Evolutionary conservation across 2,797 vertebrate species (phyloP).

Genomic region (Urocyon cinereoargenteus): DNA sequence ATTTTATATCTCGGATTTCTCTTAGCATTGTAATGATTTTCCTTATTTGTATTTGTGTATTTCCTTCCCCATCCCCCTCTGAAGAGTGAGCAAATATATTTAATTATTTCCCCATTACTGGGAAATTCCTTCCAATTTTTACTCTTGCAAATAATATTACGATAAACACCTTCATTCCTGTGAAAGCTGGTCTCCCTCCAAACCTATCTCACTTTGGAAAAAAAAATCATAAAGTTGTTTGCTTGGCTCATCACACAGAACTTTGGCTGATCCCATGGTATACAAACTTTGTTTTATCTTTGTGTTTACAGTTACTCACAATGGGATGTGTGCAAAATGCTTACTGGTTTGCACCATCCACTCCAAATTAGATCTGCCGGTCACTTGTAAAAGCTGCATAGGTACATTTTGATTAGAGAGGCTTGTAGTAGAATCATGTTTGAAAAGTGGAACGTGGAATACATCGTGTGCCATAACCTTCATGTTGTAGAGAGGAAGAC

Average conservation of each 20-base stretch:
- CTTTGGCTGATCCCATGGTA: not conserved
- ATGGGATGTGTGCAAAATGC: conserved; percentile 28
- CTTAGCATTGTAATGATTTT: not conserved
- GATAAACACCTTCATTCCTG: conserved; percentile 27
- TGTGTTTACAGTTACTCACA: not conserved
- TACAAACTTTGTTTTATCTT: not conserved
- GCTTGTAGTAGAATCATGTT: not conserved
- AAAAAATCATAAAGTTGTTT: not conserved
- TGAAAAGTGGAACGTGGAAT: not conserved
- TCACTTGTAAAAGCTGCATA: not conserved
- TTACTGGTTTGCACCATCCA: not conserved
- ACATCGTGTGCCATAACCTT: not conserved
- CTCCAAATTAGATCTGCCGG: not conserved
- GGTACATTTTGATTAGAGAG: not conserved
- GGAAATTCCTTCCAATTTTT: conserved; percentile 39
- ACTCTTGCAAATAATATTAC: conserved; percentile 21
- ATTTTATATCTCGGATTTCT: not conserved
- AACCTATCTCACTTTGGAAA: not conserved
- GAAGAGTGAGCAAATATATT: not conserved
- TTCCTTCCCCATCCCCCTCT: not conserved
- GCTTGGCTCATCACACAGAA: not conserved
- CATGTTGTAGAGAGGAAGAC: not conserved
- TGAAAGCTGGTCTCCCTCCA: conserved; percentile 38
- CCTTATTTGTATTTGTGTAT: not conserved
- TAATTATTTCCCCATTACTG: not conserved